Percentiles rank a stretch among this genome's conserved stretches.
phyloP scores from a whole-genome alignment of 2,113 vertebrate genomes.

The Chloebia gouldiae region DNA sequence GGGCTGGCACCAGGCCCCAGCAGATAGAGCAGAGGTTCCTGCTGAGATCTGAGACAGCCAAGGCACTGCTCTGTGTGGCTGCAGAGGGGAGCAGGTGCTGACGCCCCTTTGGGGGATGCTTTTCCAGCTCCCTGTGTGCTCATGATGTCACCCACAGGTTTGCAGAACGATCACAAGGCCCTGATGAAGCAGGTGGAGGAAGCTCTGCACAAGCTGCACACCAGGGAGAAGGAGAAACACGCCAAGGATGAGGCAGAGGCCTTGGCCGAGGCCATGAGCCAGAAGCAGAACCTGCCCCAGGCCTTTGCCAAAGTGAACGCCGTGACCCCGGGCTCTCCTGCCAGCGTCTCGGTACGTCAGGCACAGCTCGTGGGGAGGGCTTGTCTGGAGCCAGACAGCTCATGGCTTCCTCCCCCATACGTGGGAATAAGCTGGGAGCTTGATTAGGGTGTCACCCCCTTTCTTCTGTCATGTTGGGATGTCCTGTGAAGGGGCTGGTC shows the following conservation, averaged over 20 bases:
- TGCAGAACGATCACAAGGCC: conserved; percentile 95
- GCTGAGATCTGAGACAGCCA: background rate
- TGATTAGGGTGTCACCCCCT: background rate
- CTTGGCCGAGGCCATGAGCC: conserved; percentile 66
- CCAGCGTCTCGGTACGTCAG: conserved; percentile 77
- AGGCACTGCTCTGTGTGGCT: accelerated
- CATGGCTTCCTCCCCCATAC: background rate
- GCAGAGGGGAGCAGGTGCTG: background rate
- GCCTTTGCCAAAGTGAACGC: conserved; percentile 87
- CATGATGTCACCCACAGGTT: conserved; percentile 66
- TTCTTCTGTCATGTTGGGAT: accelerated
- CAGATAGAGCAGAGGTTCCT: background rate
- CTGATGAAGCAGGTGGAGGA: conserved; percentile 94
- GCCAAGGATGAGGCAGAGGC: conserved; percentile 79
- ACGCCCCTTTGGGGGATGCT: background rate
- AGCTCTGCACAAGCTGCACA: conserved; percentile 90
- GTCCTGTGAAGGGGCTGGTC: background rate
- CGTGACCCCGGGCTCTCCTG: conserved; percentile 86
- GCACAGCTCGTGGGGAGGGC: background rate
- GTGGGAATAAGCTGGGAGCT: background rate
- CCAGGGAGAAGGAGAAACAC: conserved; percentile 84
- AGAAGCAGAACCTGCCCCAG: conserved; percentile 27
- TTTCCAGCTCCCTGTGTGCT: background rate
- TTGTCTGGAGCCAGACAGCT: background rate
- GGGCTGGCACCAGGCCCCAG: background rate